Evolutionary conservation across 2,113 vertebrate genomes (phyloP).

Genomic region (Speoplatyrhinus poulsoni): DNA sequence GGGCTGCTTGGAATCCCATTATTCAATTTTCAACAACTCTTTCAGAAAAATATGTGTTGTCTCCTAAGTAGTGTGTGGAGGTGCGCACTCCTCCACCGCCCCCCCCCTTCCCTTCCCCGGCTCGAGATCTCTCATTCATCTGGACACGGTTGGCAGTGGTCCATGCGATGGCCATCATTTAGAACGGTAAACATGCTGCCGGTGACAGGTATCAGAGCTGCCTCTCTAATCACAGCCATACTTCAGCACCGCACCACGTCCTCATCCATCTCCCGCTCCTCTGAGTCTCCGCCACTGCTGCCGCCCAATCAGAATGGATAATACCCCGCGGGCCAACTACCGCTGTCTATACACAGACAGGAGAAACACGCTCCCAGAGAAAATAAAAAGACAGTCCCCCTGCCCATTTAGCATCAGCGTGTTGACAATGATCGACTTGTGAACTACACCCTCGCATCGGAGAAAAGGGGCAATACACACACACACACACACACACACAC

Average conservation of each 20-base stretch:
- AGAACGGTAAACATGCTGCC: constrained; percentile 69
- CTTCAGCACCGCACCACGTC: constrained; percentile 53
- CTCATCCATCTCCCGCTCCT: constrained; percentile 72
- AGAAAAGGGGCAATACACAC: constrained; percentile 73
- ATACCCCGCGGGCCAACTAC: constrained; percentile 75
- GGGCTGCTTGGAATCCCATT: constrained; percentile 45
- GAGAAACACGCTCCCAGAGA: constrained; percentile 46
- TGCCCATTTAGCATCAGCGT: constrained; percentile 61
- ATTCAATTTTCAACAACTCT: constrained; percentile 53
- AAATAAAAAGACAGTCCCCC: constrained; percentile 58
- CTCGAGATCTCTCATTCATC: constrained; percentile 49
- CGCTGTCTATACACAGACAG: constrained; percentile 47
- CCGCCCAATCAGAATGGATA: constrained; percentile 74
- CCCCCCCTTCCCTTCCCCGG: too few relatives aligned
- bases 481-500: constrained; percentile 22
- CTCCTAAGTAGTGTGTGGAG: constrained; percentile 30
- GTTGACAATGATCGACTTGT: constrained; percentile 70
- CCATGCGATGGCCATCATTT: constrained; percentile 70
- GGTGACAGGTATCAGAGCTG: constrained; percentile 68
- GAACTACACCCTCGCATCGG: constrained; percentile 69
- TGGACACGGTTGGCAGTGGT: constrained; percentile 48
- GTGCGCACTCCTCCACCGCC: too few relatives aligned
- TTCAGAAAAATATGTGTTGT: constrained; percentile 46
- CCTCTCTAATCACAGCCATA: constrained; percentile 70
- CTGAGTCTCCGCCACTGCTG: constrained; percentile 60